Evolutionary conservation across 2,888 invertebrate genomes (phyloP).

Genomic region (Scaptomyza reducta): DNA sequence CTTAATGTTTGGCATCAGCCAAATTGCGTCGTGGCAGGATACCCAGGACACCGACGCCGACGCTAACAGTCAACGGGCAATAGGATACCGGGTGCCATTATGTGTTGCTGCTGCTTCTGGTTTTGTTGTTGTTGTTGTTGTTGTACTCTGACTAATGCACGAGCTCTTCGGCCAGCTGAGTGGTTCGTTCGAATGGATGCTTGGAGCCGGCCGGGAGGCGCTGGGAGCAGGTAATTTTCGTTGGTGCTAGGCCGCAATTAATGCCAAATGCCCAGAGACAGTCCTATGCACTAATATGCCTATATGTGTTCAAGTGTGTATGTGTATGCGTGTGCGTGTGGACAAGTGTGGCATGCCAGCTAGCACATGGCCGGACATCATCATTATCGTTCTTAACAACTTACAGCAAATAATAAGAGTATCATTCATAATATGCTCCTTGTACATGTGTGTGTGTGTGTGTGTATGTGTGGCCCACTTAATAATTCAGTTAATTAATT

Average conservation of each 20-base stretch:
- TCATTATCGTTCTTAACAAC: constrained; percentile 73
- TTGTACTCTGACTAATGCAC: constrained; percentile 57
- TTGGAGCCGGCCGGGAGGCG: neutral
- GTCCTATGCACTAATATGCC: constrained; percentile 15
- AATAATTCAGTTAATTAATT: constrained; percentile 79
- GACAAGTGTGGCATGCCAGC: constrained; percentile 4
- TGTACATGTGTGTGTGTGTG: constrained; percentile 5
- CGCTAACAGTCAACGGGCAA: neutral
- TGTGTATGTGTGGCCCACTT: constrained; percentile 38
- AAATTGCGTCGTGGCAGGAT: constrained; percentile 58
- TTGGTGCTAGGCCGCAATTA: constrained; percentile 76
- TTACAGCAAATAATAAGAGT: constrained; percentile 74
- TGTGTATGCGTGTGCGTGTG: constrained; percentile 17
- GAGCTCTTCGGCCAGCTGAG: constrained; percentile 30
- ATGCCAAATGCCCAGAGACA: constrained; percentile 65
- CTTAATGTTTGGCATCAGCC: constrained; percentile 70
- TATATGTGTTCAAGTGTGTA: constrained; percentile 5
- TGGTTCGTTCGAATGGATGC: neutral
- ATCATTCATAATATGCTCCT: constrained; percentile 70
- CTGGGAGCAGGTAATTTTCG: constrained; percentile 66
- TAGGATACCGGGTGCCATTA: constrained; percentile 22
- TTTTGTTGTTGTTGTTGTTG: constrained; percentile 20
- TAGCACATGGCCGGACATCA: constrained; percentile 75
- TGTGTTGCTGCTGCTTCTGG: constrained; percentile 14
- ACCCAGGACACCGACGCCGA: constrained; percentile 26